Percentiles rank a stretch among this genome's conserved stretches.
Evolutionary conservation across 2,888 invertebrate genomes (phyloP).

Genomic region (Calameuta pallipes): DNA sequence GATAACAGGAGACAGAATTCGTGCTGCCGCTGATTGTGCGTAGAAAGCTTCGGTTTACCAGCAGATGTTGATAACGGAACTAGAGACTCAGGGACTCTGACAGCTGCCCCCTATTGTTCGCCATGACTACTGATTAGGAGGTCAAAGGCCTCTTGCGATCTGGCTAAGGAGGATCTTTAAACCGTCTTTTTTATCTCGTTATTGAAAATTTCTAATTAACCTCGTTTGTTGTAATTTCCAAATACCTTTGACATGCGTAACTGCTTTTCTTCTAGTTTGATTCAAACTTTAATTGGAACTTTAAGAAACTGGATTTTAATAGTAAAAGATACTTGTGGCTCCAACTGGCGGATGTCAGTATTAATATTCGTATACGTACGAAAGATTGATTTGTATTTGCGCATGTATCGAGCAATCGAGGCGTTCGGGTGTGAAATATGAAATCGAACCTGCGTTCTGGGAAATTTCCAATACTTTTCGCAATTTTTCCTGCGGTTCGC

Average conservation of each 20-base stretch:
- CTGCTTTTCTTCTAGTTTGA: background rate
- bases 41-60: constrained; percentile 41
- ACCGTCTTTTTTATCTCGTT: background rate
- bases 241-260: background rate
- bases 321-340: background rate
- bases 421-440: background rate
- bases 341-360: background rate
- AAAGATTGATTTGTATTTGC: background rate
- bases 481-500: background rate
- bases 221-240: background rate
- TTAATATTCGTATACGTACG: background rate
- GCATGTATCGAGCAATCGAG: background rate
- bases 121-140: constrained; percentile 36
- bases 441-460: background rate
- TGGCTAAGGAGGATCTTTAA: background rate
- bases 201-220: background rate
- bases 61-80: constrained; percentile 56
- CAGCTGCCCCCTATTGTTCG: constrained; percentile 54
- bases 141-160: constrained; percentile 48
- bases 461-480: background rate
- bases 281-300: background rate
- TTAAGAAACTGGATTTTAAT: background rate
- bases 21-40: constrained; percentile 42
- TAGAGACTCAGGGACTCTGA: constrained; percentile 35
- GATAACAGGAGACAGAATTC: constrained; percentile 47